Evolutionary conservation across 1,140 invertebrate genomes (phyloP), one percentile per base, ranked within the genome.

Genomic region (Gonioctena quinquepunctata): DNA sequence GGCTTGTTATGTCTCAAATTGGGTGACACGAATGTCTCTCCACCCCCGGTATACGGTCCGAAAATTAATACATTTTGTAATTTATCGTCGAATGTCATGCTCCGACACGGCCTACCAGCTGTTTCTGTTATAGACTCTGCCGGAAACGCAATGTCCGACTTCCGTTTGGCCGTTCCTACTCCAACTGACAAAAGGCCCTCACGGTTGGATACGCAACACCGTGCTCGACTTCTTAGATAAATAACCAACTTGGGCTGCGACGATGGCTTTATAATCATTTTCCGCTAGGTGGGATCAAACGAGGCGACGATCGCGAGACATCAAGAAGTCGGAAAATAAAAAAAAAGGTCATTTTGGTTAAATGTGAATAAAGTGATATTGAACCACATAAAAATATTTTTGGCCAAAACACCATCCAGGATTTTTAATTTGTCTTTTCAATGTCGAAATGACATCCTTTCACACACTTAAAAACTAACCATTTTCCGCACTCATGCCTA

Each of bases 241-340:
- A 57, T 25, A 57, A 57, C 18, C 2, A 16, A n/a, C 21, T 4
- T n/a, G 11, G 33, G 13, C n/a, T n/a, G n/a, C 48, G 18, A 18
- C 25, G 54, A 57, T 57, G 54, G 54, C 21, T 57, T 57, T 57
- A 57, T 57, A 57, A 57, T 57, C 54, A 57, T 57, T 57, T 57
- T 57, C 54, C 54, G 54, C 19, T 25, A 13, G 3, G 7, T 13
- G 22, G 21, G 22, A 19, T 57, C 54, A 57, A 57, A 57, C 22
- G 54, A 25, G 5, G 16, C 23, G 21, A 21, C 54, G 8, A 22
- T 25, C 13, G n/a, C 33, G 33, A n/a, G 33, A 42, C 33, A 42
- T 42, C 33, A n/a, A 42, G 33, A 42, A 42, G 33, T 42, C 33
- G n/a, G n/a, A n/a, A n/a, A n/a, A n/a, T n/a, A n/a, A n/a, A n/a